phyloP scores from a whole-genome alignment of 2,888 invertebrate species.

The Lingula anatina region DNA sequence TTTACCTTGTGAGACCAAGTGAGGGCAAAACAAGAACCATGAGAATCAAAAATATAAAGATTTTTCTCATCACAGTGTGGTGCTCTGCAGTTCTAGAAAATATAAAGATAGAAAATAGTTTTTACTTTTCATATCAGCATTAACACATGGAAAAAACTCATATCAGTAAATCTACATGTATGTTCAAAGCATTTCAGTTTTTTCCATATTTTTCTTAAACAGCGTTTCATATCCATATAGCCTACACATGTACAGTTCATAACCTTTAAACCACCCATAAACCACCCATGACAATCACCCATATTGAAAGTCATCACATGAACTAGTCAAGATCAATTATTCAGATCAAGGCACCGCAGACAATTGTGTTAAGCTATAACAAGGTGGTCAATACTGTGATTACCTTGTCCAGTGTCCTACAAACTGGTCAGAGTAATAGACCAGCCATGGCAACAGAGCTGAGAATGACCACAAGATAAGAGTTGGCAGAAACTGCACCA shows the following conservation, averaged over 20 bases:
- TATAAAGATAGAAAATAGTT: background rate
- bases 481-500: conserved; percentile 81
- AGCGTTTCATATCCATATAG: too few species aligned
- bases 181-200: too few species aligned
- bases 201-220: too few species aligned
- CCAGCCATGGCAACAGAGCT: conserved; percentile 86
- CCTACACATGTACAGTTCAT: too few species aligned
- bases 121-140: conserved; percentile 42
- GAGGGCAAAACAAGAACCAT: conserved; percentile 94
- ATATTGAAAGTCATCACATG: too few species aligned
- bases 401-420: conserved; percentile 81
- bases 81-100: conserved; percentile 70
- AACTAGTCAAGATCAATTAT: too few species aligned
- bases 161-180: too few species aligned
- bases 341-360: too few species aligned
- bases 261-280: too few species aligned
- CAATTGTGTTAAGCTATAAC: too few species aligned
- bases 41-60: conserved; percentile 81
- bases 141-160: too few species aligned
- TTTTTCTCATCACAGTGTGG: conserved; percentile 89
- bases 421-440: conserved; percentile 84
- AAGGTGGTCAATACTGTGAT: conserved; percentile 1
- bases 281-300: too few species aligned
- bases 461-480: conserved; percentile 82
- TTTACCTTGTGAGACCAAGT: conserved; percentile 71